phyloP scores from a whole-genome alignment of 2,113 vertebrate species.

The Odontophorus gujanensis region DNA sequence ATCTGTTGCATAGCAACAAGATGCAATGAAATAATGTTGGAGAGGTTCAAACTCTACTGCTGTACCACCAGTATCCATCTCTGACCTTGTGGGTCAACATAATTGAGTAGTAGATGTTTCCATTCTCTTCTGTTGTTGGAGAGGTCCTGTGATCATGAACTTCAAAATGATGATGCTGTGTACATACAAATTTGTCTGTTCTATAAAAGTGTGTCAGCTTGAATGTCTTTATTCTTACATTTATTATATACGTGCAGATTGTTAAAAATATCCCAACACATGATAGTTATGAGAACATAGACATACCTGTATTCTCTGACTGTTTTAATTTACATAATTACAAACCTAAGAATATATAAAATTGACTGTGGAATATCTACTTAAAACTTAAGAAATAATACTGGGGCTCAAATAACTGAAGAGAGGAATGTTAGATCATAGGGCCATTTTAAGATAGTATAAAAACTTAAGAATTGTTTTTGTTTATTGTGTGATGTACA shows the following conservation, averaged over 20 bases:
- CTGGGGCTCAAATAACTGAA: not conserved
- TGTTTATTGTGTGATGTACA: not conserved
- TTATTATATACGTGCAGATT: not conserved
- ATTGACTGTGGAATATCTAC: not conserved
- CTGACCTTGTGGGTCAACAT: not conserved
- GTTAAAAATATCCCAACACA: not conserved
- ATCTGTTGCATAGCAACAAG: too few relatives aligned
- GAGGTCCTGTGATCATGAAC: not conserved
- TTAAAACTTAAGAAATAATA: not conserved
- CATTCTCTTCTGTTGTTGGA: not conserved
- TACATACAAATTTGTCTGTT: not conserved
- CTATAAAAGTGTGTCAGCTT: not conserved
- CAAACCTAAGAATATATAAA: not conserved
- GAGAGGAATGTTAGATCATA: not conserved
- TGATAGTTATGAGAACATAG: not conserved
- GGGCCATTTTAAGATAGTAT: not conserved
- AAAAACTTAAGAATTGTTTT: not conserved
- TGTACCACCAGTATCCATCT: not conserved
- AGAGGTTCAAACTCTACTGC: too few relatives aligned
- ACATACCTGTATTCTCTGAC: not conserved
- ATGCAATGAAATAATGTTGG: too few relatives aligned
- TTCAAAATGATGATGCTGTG: not conserved
- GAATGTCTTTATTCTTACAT: not conserved
- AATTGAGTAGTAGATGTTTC: not conserved
- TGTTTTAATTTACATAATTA: not conserved